Evolutionary conservation across 2,888 invertebrate species (phyloP).

Genomic region (Luffia ferchaultella): DNA sequence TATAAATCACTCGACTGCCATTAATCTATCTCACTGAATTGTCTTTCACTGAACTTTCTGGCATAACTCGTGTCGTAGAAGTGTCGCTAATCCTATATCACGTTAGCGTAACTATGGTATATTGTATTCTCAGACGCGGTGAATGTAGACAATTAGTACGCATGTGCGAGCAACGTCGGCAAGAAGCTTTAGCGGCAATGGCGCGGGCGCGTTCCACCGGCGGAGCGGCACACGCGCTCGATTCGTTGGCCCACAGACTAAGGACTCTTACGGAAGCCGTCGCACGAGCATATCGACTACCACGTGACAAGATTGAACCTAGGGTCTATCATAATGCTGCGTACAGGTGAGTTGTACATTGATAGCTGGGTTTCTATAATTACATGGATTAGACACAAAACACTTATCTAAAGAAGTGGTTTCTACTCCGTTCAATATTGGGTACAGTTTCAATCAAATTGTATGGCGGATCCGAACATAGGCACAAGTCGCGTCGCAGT

Average conservation of each 20-base stretch:
- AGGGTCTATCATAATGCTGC: slow-evolving; percentile 83
- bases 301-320: slow-evolving; percentile 78
- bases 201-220: slow-evolving; percentile 60
- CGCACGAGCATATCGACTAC: slow-evolving; percentile 76
- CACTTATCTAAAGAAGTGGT: background rate
- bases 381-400: background rate
- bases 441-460: no score
- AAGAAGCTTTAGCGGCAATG: slow-evolving; percentile 60
- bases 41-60: no score
- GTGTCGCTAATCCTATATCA: no score
- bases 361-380: background rate
- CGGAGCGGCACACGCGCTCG: slow-evolving; percentile 67
- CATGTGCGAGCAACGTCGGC: slow-evolving; percentile 82
- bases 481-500: no score
- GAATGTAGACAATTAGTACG: slow-evolving; percentile 82
- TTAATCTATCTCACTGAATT: no score
- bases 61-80: no score
- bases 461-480: no score
- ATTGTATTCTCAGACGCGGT: slow-evolving; percentile 75
- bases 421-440: no score
- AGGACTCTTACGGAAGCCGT: slow-evolving; percentile 77
- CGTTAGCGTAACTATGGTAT: no score
- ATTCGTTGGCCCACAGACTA: slow-evolving; percentile 68
- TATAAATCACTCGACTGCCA: no score
- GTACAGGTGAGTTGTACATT: slow-evolving; percentile 47